Percentiles rank a stretch among this genome's conserved stretches.
Evolutionary conservation across 2,888 invertebrate species (phyloP).

Genomic region (Apodemia mormo): DNA sequence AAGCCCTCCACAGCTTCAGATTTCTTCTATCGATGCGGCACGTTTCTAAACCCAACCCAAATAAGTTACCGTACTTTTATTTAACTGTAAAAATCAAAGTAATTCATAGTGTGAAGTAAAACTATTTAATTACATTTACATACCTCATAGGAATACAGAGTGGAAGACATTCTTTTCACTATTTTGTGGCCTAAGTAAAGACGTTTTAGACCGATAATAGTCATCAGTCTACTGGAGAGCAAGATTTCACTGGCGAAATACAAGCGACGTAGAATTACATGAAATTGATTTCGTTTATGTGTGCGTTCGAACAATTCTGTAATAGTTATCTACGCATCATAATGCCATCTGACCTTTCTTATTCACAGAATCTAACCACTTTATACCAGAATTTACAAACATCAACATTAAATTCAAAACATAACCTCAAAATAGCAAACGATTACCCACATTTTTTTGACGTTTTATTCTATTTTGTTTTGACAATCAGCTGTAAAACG

Average conservation of each 20-base stretch:
- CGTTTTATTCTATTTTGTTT: conserved; percentile 22
- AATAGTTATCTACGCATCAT: conserved; percentile 6
- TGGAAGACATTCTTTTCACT: conserved; percentile 58
- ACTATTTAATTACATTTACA: conserved; percentile 13
- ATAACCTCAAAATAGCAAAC: conserved; percentile 23
- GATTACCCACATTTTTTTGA: not conserved
- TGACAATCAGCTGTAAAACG: conserved; percentile 22
- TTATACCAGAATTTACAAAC: conserved; percentile 4
- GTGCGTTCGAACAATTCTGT: conserved; percentile 9
- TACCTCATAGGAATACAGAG: conserved; percentile 64
- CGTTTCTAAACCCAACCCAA: too few relatives aligned
- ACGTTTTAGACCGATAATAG: conserved; percentile 48
- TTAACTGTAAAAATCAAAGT: too few relatives aligned
- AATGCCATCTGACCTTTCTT: conserved; percentile 5
- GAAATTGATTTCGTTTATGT: not conserved
- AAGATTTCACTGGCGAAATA: conserved; percentile 20
- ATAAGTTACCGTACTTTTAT: too few relatives aligned
- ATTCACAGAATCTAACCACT: not conserved
- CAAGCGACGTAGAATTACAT: not conserved
- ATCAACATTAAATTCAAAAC: conserved; percentile 10
- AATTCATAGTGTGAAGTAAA: too few relatives aligned
- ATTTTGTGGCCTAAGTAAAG: conserved; percentile 51
- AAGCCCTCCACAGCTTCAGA: too few relatives aligned
- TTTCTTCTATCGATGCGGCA: too few relatives aligned
- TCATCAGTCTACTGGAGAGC: conserved; percentile 51